Evolutionary conservation across 2,113 vertebrate species (phyloP), one percentile per base, ranked within the genome.

Genomic region (Galbula dea): DNA sequence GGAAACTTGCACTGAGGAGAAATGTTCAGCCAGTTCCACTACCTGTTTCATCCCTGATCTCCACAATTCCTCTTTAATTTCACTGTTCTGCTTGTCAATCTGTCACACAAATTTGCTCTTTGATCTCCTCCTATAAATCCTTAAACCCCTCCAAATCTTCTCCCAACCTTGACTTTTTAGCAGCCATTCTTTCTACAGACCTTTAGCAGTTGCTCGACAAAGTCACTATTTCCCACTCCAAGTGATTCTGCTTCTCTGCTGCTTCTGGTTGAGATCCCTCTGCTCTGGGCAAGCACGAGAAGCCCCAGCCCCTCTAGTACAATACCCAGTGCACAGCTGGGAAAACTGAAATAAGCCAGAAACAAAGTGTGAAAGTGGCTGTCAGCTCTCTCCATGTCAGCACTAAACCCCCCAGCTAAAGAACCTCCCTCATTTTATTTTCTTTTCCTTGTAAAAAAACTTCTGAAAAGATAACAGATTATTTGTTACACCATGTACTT

Each of bases 281-380:
- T 61, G 59, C 67, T 45, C 5, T 1, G 27, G 65, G 45, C 48
- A 81, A 63, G 36, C 41, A 7, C 1, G 23, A 32, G 51, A 7
- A 74, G 37, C 78, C 48, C 61, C 73, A 26, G 2, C 43, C 59
- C n/a, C 3, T 0, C 0, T 3, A 11, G 45, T 13, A 10, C 4
- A 43, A 36, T 2, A 12, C 41, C 67, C 63, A 21, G 46, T 41
- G 51, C 66, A 55, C 57, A 23, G 59, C 46, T 10, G 36, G 76
- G 73, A 83, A 71, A 51, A 3, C 19, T 23, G 48, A 45, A 66
- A 34, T 7, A 22, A 65, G n/a, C 18, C 86, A 59, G 76, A 12
- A 63, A 49, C 27, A 57, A 41, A 46, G 46, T 19, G 17, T 10
- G 26, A 41, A 46, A 0, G 61, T 17, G 32, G 61, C 77, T 69